Conservation (phyloP, 1,140 invertebrate genomes). For the Drosophila arizonae region DNA sequence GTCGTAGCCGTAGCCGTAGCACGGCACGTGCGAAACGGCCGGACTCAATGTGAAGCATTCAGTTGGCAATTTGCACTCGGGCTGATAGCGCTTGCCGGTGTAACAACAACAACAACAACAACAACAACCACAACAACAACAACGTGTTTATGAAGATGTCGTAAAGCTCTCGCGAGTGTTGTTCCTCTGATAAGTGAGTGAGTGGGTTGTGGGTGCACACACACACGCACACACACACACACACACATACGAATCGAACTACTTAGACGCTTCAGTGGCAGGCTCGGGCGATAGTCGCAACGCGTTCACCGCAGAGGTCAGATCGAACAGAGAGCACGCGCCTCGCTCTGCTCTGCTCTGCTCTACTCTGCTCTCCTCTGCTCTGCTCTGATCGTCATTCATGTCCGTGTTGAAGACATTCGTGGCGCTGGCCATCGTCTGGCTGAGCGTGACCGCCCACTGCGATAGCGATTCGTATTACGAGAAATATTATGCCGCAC, state of each 20-base stretch:
- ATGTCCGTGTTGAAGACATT: conserved; percentile 49
- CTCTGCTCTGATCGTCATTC: conserved; percentile 7
- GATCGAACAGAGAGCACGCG: neutral
- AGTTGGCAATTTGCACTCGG: conserved; percentile 17
- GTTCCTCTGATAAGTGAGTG: conserved; percentile 30
- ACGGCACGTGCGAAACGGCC: conserved; percentile 29
- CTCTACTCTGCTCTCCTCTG: no score
- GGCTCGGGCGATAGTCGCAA: conserved; percentile 22
- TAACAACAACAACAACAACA: neutral
- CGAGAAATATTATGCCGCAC: conserved; percentile 75
- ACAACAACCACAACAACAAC: neutral
- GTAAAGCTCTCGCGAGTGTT: conserved; percentile 26
- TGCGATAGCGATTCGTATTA: conserved; percentile 79
- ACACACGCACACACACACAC: neutral
- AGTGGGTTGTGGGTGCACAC: neutral
- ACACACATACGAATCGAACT: no score
- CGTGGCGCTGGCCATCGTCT: conserved; percentile 43
- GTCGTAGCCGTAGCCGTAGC: neutral
- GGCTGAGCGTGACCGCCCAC: conserved; percentile 61
- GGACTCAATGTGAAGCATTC: neutral
- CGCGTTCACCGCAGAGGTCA: conserved; percentile 33
- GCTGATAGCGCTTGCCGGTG: conserved; percentile 14
- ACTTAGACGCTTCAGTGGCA: neutral
- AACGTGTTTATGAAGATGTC: conserved; percentile 8
- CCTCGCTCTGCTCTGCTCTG: no score